Percentiles rank a stretch among this genome's conserved stretches.
Conservation (phyloP, 2,888 invertebrate species). For the Nemotelus pantherinus region DNA sequence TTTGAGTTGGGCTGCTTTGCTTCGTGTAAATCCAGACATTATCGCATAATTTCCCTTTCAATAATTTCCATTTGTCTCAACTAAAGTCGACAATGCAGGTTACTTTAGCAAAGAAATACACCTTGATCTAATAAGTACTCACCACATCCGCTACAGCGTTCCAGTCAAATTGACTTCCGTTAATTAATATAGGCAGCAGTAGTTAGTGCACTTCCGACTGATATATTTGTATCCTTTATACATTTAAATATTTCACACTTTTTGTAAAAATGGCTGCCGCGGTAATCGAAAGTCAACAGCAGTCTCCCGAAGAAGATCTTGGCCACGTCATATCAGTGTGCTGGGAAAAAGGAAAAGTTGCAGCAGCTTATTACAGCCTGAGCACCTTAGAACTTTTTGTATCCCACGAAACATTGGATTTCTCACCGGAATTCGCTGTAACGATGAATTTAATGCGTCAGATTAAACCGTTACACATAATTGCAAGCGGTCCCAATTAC, state of each 20-base stretch:
- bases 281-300: neutral
- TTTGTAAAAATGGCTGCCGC: neutral
- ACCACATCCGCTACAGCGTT: no score
- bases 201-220: no score
- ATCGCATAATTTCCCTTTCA: no score
- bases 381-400: constrained; percentile 51
- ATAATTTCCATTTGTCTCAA: no score
- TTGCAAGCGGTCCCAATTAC: constrained; percentile 49
- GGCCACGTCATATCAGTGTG: constrained; percentile 46
- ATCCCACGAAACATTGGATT: constrained; percentile 50
- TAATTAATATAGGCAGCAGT: no score
- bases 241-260: neutral
- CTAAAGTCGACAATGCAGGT: no score
- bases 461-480: constrained; percentile 46
- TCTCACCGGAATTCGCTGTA: constrained; percentile 49
- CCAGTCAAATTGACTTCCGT: no score
- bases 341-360: constrained; percentile 50
- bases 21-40: no score
- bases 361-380: constrained; percentile 50
- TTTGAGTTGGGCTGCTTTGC: no score
- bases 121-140: no score
- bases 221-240: no score
- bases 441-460: constrained; percentile 51
- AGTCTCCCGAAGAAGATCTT: constrained; percentile 15
- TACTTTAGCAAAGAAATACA: no score